Evolutionary conservation across 2,113 vertebrate genomes (phyloP).

Genomic region (Cairina moschata): DNA sequence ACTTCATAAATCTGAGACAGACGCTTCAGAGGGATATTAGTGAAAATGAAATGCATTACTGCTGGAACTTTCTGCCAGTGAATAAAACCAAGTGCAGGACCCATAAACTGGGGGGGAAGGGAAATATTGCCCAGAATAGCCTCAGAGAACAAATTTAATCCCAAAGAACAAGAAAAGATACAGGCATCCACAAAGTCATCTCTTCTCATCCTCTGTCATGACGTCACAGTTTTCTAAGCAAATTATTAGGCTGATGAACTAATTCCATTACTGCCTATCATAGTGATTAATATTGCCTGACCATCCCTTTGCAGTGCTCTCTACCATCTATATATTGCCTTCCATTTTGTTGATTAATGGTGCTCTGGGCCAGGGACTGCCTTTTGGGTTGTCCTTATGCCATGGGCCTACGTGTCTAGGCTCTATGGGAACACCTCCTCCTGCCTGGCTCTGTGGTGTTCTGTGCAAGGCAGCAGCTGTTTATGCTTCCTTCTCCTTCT

Average conservation of each 20-base stretch:
- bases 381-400: background rate
- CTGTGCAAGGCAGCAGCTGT: background rate
- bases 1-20: background rate
- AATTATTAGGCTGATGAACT: conserved; percentile 5
- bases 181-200: background rate
- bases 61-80: background rate
- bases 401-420: background rate
- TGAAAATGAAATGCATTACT: background rate
- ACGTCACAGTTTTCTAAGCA: background rate
- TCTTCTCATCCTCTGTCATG: background rate
- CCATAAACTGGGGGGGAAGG: background rate
- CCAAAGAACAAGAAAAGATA: background rate
- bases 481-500: background rate
- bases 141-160: background rate
- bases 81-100: background rate
- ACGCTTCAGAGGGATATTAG: background rate
- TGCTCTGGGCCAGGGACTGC: background rate
- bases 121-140: background rate
- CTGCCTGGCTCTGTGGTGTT: background rate
- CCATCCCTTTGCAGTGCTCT: background rate
- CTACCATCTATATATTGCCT: background rate
- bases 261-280: conserved; percentile 9
- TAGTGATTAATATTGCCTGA: background rate
- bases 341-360: background rate
- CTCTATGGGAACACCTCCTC: background rate